Evolutionary conservation across 2,113 vertebrate species (phyloP).

Genomic region (Camarhynchus parvulus): DNA sequence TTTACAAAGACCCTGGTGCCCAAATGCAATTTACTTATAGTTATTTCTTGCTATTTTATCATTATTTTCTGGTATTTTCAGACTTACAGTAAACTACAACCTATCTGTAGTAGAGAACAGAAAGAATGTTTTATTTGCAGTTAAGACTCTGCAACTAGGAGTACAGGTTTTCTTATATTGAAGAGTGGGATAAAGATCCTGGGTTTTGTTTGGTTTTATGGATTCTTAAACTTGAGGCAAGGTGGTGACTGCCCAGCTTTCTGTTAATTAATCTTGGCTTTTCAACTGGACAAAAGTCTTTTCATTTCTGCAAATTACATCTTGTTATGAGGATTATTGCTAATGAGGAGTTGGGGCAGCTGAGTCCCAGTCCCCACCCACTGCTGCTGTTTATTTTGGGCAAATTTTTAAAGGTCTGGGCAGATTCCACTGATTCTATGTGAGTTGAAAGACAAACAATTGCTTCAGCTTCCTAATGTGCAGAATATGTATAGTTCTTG

Average conservation of each 20-base stretch:
- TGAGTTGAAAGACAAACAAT: neutral
- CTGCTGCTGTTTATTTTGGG: neutral
- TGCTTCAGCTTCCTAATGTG: neutral
- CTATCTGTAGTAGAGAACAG: neutral
- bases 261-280: neutral
- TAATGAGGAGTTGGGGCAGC: neutral
- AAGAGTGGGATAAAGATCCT: neutral
- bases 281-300: neutral
- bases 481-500: neutral
- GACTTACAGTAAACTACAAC: neutral
- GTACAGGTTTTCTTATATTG: neutral
- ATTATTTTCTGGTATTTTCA: neutral
- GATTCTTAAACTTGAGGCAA: neutral
- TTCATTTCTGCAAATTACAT: neutral
- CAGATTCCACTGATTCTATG: neutral
- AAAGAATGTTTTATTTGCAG: neutral
- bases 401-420: neutral
- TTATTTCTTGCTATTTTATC: neutral
- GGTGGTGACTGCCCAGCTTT: neutral
- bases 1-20: neutral
- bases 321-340: slow-evolving; percentile 11
- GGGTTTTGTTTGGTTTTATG: neutral
- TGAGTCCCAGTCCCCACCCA: neutral
- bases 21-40: neutral
- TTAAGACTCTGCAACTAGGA: neutral